Evolutionary conservation across 2,888 invertebrate species (phyloP), one percentile per base, ranked within the genome.

Genomic region (Mesochorus sp.): DNA sequence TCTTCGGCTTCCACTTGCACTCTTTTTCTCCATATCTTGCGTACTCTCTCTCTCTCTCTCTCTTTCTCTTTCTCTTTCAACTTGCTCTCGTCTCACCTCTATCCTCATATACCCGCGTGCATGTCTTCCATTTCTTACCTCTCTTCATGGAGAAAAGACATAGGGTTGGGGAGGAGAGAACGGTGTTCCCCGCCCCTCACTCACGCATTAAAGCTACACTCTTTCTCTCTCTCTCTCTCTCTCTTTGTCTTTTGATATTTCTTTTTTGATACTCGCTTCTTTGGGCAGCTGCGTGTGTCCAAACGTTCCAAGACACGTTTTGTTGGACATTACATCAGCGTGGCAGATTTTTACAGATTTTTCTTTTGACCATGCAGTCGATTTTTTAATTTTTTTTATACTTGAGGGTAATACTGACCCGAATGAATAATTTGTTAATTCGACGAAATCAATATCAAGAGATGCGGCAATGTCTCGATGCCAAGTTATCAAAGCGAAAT

Each of bases 41-140:
- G n/a, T n/a, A n/a, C n/a, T n/a, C n/a, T n/a, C n/a, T n/a, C n/a
- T n/a, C n/a, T n/a, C n/a, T 19, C 14, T 19, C 44, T 1, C 6
- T 6, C 19, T 44, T 70, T 61, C 57, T 53, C 76, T 51, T 74
- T 66, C 57, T 51, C 42, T 80, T 47, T 57, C 70, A 14, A 24
- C 51, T 26, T 49, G 24, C 24, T 49, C 37, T 24, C 17, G 57
- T 68, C 21, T 64, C 44, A 34, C 55, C 24, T 37, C 44, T n/a
- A n/a, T 44, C 74, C 66, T 62, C 57, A 44, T 44, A 49, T 42
- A 57, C 49, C 42, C 68, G 24, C 28, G 31, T 49, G 59, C 42
- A 37, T 44, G 66, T 72, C 53, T 71, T 76, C 44, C 62, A 71
- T 73, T 67, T 66, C 70, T 68, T 61, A 19, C 47, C 39, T 66